Evolutionary conservation across 2,797 vertebrate genomes (phyloP).

Genomic region (Xiphophorus birchmanni): DNA sequence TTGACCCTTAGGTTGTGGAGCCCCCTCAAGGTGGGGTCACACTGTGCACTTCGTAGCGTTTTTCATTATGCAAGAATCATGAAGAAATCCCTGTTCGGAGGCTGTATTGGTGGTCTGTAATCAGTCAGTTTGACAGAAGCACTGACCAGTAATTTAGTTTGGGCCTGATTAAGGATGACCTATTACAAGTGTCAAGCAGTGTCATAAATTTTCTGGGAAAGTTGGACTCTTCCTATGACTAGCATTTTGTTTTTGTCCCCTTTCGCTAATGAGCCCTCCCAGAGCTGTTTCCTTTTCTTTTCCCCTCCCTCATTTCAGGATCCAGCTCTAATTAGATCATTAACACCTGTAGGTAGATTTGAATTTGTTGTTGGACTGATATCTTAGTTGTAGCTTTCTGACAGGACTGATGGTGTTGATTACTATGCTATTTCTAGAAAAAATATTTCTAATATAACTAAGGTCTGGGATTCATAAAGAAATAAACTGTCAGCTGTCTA

Average conservation of each 20-base stretch:
- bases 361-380: background rate
- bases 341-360: background rate
- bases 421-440: background rate
- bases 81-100: background rate
- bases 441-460: background rate
- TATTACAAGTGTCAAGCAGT: background rate
- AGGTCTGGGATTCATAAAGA: background rate
- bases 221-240: background rate
- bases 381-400: background rate
- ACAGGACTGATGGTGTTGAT: background rate
- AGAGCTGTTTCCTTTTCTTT: background rate
- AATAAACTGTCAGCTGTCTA: background rate
- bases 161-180: conserved; percentile 1
- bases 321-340: background rate
- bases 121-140: background rate
- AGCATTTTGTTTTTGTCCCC: background rate
- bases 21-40: background rate
- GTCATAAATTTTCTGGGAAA: background rate
- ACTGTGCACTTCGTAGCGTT: background rate
- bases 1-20: background rate
- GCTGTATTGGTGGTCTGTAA: background rate
- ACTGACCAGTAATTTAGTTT: background rate
- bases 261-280: background rate
- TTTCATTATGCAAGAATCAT: background rate
- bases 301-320: background rate